phyloP scores from a whole-genome alignment of 2,113 vertebrate species.

The Pristiophorus japonicus region DNA sequence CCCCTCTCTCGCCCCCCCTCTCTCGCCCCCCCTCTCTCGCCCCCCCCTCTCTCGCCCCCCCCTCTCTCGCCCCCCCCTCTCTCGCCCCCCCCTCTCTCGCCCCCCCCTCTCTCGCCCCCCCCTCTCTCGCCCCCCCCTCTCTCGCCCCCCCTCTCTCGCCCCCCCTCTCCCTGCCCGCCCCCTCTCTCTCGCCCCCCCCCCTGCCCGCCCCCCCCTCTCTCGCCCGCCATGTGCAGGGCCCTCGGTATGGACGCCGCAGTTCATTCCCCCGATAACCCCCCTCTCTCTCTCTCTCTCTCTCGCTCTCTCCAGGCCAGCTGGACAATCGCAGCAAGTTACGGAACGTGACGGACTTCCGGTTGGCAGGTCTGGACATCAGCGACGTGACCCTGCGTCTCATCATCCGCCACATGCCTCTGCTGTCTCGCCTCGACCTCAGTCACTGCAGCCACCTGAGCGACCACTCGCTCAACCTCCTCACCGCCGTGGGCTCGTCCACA shows the following conservation, averaged over 20 bases:
- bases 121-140: too few relatives aligned
- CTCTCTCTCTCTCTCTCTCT: too few relatives aligned
- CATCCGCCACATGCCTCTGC: slow-evolving; percentile 91
- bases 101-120: too few relatives aligned
- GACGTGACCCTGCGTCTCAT: slow-evolving; percentile 88
- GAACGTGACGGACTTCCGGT: slow-evolving; percentile 84
- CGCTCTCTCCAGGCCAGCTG: slow-evolving; percentile 59
- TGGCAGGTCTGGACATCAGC: slow-evolving; percentile 86
- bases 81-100: too few relatives aligned
- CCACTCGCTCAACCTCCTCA: slow-evolving; percentile 89
- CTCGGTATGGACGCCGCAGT: background rate
- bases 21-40: too few relatives aligned
- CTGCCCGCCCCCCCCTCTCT: background rate
- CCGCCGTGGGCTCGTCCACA: slow-evolving; percentile 90
- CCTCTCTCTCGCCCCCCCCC: too few relatives aligned
- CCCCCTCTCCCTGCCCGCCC: too few relatives aligned
- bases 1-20: too few relatives aligned
- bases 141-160: too few relatives aligned
- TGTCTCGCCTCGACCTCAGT: slow-evolving; percentile 89
- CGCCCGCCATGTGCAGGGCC: background rate
- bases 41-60: too few relatives aligned
- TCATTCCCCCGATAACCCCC: background rate
- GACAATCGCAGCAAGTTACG: slow-evolving; percentile 94
- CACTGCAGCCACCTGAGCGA: slow-evolving; percentile 89
- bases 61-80: too few relatives aligned